Conservation (phyloP, 2,888 invertebrate genomes). For the Clusia tigrina region DNA sequence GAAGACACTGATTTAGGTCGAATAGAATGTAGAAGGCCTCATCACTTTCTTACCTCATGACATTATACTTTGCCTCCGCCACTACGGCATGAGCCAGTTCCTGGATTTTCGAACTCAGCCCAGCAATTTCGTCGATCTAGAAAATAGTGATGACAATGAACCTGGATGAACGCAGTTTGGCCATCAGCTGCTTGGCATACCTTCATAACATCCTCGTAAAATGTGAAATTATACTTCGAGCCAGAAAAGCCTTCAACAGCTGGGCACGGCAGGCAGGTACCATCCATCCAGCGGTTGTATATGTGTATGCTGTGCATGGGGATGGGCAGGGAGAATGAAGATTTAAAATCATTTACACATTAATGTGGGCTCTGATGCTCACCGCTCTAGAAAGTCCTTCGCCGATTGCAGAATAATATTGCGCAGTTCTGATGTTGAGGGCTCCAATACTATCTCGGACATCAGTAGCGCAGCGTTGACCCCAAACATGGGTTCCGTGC, state of each 20-base stretch:
- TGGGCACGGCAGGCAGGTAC: slow-evolving; percentile 78
- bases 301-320: slow-evolving; percentile 69
- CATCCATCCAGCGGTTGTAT: slow-evolving; percentile 87
- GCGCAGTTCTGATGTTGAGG: slow-evolving; percentile 79
- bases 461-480: slow-evolving; percentile 78
- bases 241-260: slow-evolving; percentile 62
- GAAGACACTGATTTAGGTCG: no score
- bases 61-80: slow-evolving; percentile 67
- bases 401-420: slow-evolving; percentile 78
- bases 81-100: slow-evolving; percentile 73
- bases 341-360: not conserved
- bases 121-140: slow-evolving; percentile 74
- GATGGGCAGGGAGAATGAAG: not conserved
- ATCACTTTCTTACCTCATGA: slow-evolving; percentile 67
- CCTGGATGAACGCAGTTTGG: not conserved
- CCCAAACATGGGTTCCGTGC: slow-evolving; percentile 74
- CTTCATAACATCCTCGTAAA: slow-evolving; percentile 80
- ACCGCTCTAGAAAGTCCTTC: slow-evolving; percentile 81
- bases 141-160: slow-evolving; percentile 49
- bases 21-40: no score
- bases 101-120: slow-evolving; percentile 73
- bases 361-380: slow-evolving; percentile 26
- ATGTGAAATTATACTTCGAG: slow-evolving; percentile 72
- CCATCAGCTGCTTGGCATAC: slow-evolving; percentile 56
- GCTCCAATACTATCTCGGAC: slow-evolving; percentile 80